Evolutionary conservation across 2,113 vertebrate genomes (phyloP).

Genomic region (Alosa alosa): DNA sequence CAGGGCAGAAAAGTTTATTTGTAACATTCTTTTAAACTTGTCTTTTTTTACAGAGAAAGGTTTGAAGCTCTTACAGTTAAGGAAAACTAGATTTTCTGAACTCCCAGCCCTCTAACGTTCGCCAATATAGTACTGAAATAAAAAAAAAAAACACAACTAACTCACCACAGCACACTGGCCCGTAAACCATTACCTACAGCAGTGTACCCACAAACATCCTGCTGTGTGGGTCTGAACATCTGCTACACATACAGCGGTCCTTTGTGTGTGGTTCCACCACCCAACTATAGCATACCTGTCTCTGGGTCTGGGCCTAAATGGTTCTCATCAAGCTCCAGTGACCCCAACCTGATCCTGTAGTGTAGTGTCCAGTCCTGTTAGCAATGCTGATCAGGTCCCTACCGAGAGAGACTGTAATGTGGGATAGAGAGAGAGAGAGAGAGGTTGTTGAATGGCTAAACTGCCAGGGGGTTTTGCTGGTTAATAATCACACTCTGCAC

Average conservation of each 20-base stretch:
- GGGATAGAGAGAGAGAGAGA: background rate
- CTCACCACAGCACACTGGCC: background rate
- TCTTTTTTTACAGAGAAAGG: background rate
- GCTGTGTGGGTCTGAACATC: background rate
- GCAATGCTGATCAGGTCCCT: background rate
- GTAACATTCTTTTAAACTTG: background rate
- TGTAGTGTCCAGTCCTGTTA: background rate
- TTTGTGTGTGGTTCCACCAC: background rate
- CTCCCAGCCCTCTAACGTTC: background rate
- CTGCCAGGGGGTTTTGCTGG: background rate
- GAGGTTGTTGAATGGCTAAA: background rate
- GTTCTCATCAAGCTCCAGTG: background rate
- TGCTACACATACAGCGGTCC: background rate
- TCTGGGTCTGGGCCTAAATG: background rate
- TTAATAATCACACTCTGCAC: slow-evolving; percentile 22
- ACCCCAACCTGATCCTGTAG: background rate
- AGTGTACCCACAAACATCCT: background rate
- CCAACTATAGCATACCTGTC: background rate
- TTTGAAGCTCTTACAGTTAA: background rate
- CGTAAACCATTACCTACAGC: background rate
- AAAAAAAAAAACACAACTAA: background rate
- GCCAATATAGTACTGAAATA: background rate
- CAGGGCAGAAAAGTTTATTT: background rate
- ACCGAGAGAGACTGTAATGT: background rate
- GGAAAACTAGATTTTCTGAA: background rate